These are phyloP conservation scores for Megamerina dolium DNA, from an alignment of 2,888 invertebrate genomes.

Conservation along the genomic window DNA sequence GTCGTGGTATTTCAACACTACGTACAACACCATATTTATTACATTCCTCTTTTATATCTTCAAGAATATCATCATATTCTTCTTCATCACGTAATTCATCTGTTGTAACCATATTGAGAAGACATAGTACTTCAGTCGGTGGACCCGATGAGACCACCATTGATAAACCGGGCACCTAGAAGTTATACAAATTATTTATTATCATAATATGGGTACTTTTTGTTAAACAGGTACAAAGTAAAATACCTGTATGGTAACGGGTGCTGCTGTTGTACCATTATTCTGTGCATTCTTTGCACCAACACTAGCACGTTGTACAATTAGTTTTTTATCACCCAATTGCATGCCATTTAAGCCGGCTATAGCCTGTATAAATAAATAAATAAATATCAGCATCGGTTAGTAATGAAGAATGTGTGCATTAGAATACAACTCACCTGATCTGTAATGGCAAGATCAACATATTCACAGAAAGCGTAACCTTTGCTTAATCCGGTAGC, in stretches of 20 bases:
- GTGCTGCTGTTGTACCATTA: conserved; percentile 55
- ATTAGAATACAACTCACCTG: conserved; percentile 57
- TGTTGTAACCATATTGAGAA: conserved; percentile 95
- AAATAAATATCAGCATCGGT: no score
- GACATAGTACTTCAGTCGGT: conserved; percentile 85
- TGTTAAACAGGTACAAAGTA: no score
- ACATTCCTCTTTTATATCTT: conserved; percentile 96
- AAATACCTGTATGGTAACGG: conserved; percentile 74
- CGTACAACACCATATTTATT: conserved; percentile 93
- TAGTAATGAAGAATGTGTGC: background rate
- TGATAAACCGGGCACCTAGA: conserved; percentile 69
- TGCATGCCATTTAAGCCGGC: conserved; percentile 98
- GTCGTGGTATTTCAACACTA: conserved; percentile 92
- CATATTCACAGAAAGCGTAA: conserved; percentile 97
- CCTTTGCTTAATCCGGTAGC: conserved; percentile 96
- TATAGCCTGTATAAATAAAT: conserved; percentile 65
- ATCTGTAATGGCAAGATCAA: conserved; percentile 94
- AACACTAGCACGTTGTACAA: conserved; percentile 94
- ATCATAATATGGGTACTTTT: background rate
- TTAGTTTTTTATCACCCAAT: conserved; percentile 93
- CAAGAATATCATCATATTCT: conserved; percentile 96
- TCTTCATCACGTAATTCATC: conserved; percentile 94
- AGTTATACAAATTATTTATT: background rate
- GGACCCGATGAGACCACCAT: conserved; percentile 82
- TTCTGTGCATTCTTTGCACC: conserved; percentile 87